phyloP scores from a whole-genome alignment of 92 coral and sea anemone genomes.

The Actinostola sp. region DNA sequence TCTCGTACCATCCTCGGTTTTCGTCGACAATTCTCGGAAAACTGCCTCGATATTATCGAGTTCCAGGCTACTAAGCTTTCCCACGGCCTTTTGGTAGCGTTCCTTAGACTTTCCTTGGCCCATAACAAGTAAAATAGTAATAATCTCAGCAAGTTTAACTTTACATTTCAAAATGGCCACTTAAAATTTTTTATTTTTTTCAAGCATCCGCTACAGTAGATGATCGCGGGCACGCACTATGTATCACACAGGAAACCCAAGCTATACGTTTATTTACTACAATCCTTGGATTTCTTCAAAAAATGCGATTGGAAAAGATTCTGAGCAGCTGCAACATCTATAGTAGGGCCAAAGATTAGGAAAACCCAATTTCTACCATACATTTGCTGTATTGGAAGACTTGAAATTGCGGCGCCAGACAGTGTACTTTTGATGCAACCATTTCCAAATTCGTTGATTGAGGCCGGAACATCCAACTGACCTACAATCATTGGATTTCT shows the following conservation, averaged over 20 bases:
- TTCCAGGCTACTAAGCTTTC: conserved; percentile 89
- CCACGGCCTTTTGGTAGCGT: conserved; percentile 82
- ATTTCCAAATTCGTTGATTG: too few relatives aligned
- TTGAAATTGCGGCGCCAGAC: too few relatives aligned
- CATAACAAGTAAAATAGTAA: conserved; percentile 27
- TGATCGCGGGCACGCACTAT: background rate
- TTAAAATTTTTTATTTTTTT: background rate
- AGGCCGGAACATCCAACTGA: too few relatives aligned
- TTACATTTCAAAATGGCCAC: conserved; percentile 6
- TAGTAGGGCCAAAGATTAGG: too few relatives aligned
- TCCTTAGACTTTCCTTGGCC: conserved; percentile 87
- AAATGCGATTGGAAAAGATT: too few relatives aligned
- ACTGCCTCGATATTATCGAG: conserved; percentile 87
- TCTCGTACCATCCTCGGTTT: conserved; percentile 86
- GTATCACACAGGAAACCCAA: background rate
- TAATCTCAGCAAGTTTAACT: background rate
- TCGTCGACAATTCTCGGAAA: conserved; percentile 87
- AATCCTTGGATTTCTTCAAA: background rate
- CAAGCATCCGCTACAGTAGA: background rate
- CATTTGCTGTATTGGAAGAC: too few relatives aligned
- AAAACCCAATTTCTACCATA: too few relatives aligned
- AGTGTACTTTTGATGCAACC: too few relatives aligned
- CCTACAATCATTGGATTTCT: too few relatives aligned
- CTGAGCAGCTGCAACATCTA: too few relatives aligned
- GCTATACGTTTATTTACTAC: background rate